Base-by-base conservation (phyloP, 2,888 invertebrate genomes). In the Elysia crispata region DNA sequence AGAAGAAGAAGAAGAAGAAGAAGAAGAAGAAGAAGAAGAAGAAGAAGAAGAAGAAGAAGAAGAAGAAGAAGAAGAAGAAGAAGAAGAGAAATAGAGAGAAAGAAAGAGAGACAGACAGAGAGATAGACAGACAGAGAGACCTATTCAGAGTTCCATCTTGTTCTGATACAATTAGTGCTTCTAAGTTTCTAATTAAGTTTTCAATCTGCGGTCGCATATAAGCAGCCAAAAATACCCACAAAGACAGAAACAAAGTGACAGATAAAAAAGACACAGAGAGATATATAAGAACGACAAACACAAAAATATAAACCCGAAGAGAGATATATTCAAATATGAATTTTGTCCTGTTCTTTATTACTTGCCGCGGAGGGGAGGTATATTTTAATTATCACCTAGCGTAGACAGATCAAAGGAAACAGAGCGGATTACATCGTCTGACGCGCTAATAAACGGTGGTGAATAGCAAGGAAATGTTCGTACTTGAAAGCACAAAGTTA, bases 181-280 rank as follows among this genome's bases (percentile, higher is more conserved):
- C 23, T 60, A 60, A 6, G 3, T 3, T 5, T 20, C 20, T 18
- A 18, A 8, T 23, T 60, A 13, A 23, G 5, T 20, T 60, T 60
- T 23, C n/a, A 8, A 60, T 15, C 23, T 60, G 13, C 60, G 15
- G 15, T 60, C 23, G 5, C 18, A 75, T 20, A 75, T 23, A 75
- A 60, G 31, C 15, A 75, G 60, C 57, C 49, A 75, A 50, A 69
- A 18, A 50, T 28, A 50, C 30, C 54, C 50, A 64, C n/a, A 79
- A 49, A 79, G 50, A 64, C 62, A 66, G 50, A 73, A 66, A 74
- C 60, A 64, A 66, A 79, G 66, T 73, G 66, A 74, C 60, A 73
- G 66, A 73, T 28, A 66, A 74, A 66, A 79, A 60, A 74, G 66
- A 62, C 57, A 79, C 50, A 74, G 73, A 78, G 78, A 64, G 49